phyloP scores from a whole-genome alignment of 2,113 vertebrate genomes.

The Chaetops frenatus region DNA sequence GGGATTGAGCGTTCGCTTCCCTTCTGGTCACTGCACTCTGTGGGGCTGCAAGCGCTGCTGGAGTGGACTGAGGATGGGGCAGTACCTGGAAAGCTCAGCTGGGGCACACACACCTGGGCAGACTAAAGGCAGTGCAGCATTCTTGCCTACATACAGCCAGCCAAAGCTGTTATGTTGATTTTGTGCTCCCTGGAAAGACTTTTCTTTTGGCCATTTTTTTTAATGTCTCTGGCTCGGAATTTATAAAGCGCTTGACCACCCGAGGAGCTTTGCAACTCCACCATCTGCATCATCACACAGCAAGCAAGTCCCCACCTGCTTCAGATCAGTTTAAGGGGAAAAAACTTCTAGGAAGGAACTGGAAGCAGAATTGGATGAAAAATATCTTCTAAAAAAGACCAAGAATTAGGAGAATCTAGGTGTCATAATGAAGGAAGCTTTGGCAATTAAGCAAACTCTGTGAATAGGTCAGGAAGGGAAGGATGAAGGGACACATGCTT shows the following conservation, averaged over 20 bases:
- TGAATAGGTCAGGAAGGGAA: background rate
- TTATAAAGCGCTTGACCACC: background rate
- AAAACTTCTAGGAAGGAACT: background rate
- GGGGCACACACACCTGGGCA: background rate
- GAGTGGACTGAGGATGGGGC: background rate
- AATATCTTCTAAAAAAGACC: background rate
- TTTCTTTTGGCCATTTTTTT: background rate
- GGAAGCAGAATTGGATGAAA: background rate
- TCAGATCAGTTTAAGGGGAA: background rate
- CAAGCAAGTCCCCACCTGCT: background rate
- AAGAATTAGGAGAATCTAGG: background rate
- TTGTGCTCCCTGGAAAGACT: background rate
- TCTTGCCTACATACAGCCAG: background rate
- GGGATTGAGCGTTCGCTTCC: background rate
- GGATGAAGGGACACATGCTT: background rate
- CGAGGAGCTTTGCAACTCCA: background rate
- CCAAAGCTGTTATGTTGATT: background rate
- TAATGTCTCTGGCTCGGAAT: background rate
- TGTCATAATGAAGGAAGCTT: background rate
- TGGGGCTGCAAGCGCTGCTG: background rate
- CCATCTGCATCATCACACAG: rapidly evolving
- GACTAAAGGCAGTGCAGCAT: background rate
- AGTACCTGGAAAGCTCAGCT: background rate
- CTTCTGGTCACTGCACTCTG: background rate
- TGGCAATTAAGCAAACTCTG: background rate